These are phyloP conservation scores for Polymixis lichenea DNA, from an alignment of 2,888 invertebrate genomes.

Conservation along the genomic window DNA sequence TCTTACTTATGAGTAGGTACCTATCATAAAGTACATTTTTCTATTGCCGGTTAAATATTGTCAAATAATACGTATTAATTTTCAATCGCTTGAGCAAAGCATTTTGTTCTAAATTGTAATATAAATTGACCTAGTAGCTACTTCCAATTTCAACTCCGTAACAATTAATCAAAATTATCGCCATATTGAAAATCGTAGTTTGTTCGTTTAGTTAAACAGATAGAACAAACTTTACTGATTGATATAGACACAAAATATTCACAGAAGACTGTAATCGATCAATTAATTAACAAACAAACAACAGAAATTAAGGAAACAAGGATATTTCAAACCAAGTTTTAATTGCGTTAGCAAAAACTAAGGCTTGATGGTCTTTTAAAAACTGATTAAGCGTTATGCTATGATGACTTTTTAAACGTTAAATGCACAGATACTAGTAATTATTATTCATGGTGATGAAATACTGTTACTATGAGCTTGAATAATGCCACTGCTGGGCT, in stretches of 20 bases:
- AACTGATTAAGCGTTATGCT: not conserved
- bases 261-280: conserved; percentile 53
- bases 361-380: not conserved
- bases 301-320: conserved; percentile 43
- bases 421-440: not conserved
- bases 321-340: conserved; percentile 36
- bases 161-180: conserved; percentile 55
- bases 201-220: conserved; percentile 45
- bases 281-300: conserved; percentile 65
- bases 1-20: conserved; percentile 1
- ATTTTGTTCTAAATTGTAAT: conserved; percentile 12
- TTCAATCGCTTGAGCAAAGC: conserved; percentile 44
- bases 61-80: conserved; percentile 43
- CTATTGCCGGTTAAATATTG: conserved; percentile 27
- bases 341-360: conserved; percentile 27
- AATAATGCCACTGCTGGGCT: not conserved
- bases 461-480: not conserved
- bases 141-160: conserved; percentile 21
- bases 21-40: not conserved
- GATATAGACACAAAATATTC: conserved; percentile 61
- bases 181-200: conserved; percentile 41
- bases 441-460: not conserved
- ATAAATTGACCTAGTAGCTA: conserved; percentile 11
- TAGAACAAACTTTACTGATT: conserved; percentile 50
- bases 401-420: not conserved